Evolutionary conservation across 2,797 vertebrate species (phyloP).

Genomic region (Salarias fasciatus): DNA sequence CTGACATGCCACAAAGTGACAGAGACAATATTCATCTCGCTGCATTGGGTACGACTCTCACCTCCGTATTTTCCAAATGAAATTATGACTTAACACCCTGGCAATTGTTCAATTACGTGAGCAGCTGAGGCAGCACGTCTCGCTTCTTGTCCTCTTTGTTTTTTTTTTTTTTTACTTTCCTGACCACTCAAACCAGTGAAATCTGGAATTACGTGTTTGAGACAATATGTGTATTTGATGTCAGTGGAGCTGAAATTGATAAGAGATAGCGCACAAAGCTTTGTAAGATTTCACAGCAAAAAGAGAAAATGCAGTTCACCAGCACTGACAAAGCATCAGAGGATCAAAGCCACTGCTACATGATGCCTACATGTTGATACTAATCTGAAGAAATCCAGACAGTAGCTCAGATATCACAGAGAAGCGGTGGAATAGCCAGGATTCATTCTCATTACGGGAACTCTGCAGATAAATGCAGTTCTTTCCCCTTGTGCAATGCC

Average conservation of each 20-base stretch:
- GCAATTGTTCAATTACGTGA: constrained; percentile 27
- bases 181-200: constrained; percentile 27
- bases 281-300: constrained; percentile 52
- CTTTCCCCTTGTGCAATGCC: constrained; percentile 39
- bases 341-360: constrained; percentile 65
- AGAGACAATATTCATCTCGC: constrained; percentile 53
- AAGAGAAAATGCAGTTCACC: constrained; percentile 53
- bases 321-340: constrained; percentile 52
- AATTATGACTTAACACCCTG: constrained; percentile 28
- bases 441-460: constrained; percentile 50
- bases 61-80: constrained; percentile 11
- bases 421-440: constrained; percentile 36
- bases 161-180: neutral
- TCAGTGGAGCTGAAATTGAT: constrained; percentile 53
- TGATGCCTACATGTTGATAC: constrained; percentile 55
- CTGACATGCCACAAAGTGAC: constrained; percentile 60
- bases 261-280: constrained; percentile 44
- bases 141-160: constrained; percentile 7
- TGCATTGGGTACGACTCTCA: constrained; percentile 36
- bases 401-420: constrained; percentile 43
- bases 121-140: constrained; percentile 13
- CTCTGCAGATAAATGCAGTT: constrained; percentile 44
- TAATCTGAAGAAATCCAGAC: constrained; percentile 66
- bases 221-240: constrained; percentile 53
- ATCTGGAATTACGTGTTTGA: constrained; percentile 39